phyloP scores from a whole-genome alignment of 2,797 vertebrate species.

The Molossus molossus region DNA sequence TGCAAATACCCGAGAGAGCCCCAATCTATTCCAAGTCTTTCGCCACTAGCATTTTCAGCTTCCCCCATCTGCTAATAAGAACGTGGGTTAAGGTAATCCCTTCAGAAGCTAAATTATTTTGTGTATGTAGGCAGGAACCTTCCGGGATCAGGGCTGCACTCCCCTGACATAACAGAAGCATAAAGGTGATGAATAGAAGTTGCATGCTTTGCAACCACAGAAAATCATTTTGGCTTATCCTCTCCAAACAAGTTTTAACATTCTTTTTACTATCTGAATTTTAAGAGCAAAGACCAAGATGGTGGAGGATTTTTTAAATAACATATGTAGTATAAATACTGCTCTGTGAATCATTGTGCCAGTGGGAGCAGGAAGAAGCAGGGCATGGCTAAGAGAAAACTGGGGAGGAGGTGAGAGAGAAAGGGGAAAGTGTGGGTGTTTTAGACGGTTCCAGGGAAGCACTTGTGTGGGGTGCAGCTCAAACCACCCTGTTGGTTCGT shows the following conservation, averaged over 20 bases:
- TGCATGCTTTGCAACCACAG: constrained; percentile 1
- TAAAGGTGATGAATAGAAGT: constrained; percentile 11
- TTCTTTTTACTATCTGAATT: constrained; percentile 59
- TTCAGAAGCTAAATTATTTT: constrained; percentile 53
- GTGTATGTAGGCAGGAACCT: neutral
- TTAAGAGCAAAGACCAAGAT: constrained; percentile 34
- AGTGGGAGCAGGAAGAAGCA: constrained; percentile 62
- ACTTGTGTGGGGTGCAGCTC: neutral
- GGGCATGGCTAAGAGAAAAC: constrained; percentile 18
- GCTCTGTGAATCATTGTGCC: constrained; percentile 47
- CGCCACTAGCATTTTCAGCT: neutral
- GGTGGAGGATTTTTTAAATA: constrained; percentile 42
- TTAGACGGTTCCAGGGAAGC: constrained; percentile 9
- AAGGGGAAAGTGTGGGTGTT: constrained; percentile 1
- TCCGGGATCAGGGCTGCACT: neutral
- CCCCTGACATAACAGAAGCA: neutral
- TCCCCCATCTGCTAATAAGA: constrained; percentile 15
- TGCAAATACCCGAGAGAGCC: neutral
- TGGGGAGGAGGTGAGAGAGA: constrained; percentile 33
- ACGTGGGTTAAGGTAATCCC: neutral
- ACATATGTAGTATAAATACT: constrained; percentile 3
- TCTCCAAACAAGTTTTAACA: neutral
- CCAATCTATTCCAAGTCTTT: constrained; percentile 55
- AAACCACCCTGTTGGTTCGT: neutral
- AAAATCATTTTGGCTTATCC: constrained; percentile 61